phyloP scores from a whole-genome alignment of 37 sponge, comb jelly and placozoan genomes.

The Mnemiopsis leidyi region DNA sequence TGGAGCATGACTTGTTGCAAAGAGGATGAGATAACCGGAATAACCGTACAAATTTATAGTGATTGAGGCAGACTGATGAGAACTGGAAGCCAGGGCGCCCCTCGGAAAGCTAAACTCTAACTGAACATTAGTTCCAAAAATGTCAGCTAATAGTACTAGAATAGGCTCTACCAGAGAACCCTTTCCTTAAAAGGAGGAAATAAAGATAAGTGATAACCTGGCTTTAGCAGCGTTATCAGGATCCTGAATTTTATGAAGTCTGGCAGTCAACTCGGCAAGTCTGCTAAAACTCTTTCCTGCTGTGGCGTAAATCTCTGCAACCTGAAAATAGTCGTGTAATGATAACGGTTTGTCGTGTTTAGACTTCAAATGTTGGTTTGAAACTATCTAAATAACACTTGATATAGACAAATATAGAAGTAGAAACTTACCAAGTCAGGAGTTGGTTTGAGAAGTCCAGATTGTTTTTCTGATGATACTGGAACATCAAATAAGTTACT shows the following conservation, averaged over 20 bases:
- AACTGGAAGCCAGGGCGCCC: background rate
- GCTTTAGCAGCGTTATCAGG: slow-evolving; percentile 26
- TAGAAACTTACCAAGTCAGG: slow-evolving; percentile 41
- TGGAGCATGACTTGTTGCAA: too few relatives aligned
- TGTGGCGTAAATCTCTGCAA: slow-evolving; percentile 60
- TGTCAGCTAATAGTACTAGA: too few relatives aligned
- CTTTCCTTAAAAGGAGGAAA: too few relatives aligned
- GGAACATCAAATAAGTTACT: slow-evolving; percentile 47
- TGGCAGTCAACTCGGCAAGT: slow-evolving; percentile 44
- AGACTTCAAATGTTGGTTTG: too few relatives aligned
- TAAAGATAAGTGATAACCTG: too few relatives aligned
- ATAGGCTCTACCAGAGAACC: too few relatives aligned
- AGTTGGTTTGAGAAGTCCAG: background rate
- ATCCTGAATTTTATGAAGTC: slow-evolving; percentile 36
- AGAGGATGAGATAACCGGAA: too few relatives aligned
- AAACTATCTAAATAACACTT: too few relatives aligned
- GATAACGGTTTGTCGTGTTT: background rate
- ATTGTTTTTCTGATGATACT: background rate
- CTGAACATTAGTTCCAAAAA: too few relatives aligned
- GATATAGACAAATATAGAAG: too few relatives aligned
- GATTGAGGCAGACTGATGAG: background rate
- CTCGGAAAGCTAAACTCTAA: background rate
- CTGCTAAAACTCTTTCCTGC: slow-evolving; percentile 54
- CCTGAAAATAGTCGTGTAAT: background rate
- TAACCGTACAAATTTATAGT: background rate